phyloP scores from a whole-genome alignment of 1,140 invertebrate genomes.

The Pseudomyrmex pallidus region DNA sequence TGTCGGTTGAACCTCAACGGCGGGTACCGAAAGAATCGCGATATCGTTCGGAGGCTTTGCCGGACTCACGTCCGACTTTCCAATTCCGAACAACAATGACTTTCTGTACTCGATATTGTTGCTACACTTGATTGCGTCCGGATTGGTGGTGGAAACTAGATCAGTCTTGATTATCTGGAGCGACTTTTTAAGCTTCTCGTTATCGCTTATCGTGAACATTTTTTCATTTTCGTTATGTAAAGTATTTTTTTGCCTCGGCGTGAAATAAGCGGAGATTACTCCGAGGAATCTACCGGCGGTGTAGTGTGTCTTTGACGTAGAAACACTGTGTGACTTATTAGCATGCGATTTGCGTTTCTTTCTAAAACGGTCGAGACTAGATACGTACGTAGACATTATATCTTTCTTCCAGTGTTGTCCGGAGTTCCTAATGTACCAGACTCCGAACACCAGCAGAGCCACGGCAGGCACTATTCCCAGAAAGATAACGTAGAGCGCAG shows the following conservation, averaged over 20 bases:
- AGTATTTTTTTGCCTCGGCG: slow-evolving; percentile 44
- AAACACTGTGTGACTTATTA: slow-evolving; percentile 61
- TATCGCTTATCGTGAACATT: slow-evolving; percentile 79
- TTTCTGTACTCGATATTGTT: slow-evolving; percentile 80
- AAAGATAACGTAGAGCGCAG: slow-evolving; percentile 93
- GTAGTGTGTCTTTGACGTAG: slow-evolving; percentile 33
- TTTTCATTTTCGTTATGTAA: slow-evolving; percentile 60
- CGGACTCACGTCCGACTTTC: not conserved
- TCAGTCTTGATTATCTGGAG: slow-evolving; percentile 88
- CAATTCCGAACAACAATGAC: slow-evolving; percentile 55
- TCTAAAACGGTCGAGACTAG: slow-evolving; percentile 80
- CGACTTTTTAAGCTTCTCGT: slow-evolving; percentile 77
- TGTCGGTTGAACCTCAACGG: slow-evolving; percentile 31
- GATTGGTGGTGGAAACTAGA: slow-evolving; percentile 91
- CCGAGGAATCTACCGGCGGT: slow-evolving; percentile 69
- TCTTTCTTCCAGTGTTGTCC: slow-evolving; percentile 89
- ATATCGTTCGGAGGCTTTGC: slow-evolving; percentile 4
- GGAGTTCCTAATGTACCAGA: slow-evolving; percentile 90
- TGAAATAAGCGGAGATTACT: slow-evolving; percentile 64
- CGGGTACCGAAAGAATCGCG: not conserved
- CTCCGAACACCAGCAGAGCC: slow-evolving; percentile 87
- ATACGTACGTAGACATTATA: slow-evolving; percentile 90
- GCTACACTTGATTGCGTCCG: slow-evolving; percentile 86
- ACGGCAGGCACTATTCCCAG: slow-evolving; percentile 91
- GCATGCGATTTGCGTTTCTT: slow-evolving; percentile 69